Percentiles rank a stretch among this genome's conserved stretches.
Evolutionary conservation across 2,797 vertebrate genomes (phyloP).

Genomic region (Sebastes wilsoni): DNA sequence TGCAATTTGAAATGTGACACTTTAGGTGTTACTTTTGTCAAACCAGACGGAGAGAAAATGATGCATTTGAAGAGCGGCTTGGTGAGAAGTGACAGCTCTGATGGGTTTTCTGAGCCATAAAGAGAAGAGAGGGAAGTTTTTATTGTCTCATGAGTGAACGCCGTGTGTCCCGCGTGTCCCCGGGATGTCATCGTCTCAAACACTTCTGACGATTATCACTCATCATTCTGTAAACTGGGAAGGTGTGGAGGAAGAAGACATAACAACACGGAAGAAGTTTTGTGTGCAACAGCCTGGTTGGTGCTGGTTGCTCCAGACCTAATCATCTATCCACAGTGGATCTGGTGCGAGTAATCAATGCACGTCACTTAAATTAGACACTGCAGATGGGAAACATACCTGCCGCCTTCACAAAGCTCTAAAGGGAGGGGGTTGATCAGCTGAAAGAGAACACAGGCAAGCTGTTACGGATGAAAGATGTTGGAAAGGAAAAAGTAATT

Average conservation of each 20-base stretch:
- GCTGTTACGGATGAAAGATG: slow-evolving; percentile 37
- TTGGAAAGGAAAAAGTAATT: slow-evolving; percentile 2
- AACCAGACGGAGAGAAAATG: neutral
- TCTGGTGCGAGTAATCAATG: slow-evolving; percentile 29
- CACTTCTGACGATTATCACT: neutral
- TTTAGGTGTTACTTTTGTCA: neutral
- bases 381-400: slow-evolving; percentile 60
- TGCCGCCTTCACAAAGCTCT: slow-evolving; percentile 38
- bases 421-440: slow-evolving; percentile 47
- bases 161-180: neutral
- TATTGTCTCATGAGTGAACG: neutral
- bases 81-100: neutral
- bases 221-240: neutral
- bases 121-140: neutral
- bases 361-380: slow-evolving; percentile 36
- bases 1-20: neutral
- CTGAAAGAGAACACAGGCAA: slow-evolving; percentile 19
- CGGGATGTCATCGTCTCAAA: neutral
- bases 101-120: neutral
- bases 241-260: neutral
- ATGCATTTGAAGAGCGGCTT: neutral
- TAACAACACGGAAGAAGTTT: neutral
- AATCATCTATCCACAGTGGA: slow-evolving; percentile 27
- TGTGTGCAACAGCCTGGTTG: neutral
- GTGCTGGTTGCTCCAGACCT: neutral